Evolutionary conservation across 92 coral and sea anemone species (phyloP), one percentile per base, ranked within the genome.

Genomic region (Porites rus): DNA sequence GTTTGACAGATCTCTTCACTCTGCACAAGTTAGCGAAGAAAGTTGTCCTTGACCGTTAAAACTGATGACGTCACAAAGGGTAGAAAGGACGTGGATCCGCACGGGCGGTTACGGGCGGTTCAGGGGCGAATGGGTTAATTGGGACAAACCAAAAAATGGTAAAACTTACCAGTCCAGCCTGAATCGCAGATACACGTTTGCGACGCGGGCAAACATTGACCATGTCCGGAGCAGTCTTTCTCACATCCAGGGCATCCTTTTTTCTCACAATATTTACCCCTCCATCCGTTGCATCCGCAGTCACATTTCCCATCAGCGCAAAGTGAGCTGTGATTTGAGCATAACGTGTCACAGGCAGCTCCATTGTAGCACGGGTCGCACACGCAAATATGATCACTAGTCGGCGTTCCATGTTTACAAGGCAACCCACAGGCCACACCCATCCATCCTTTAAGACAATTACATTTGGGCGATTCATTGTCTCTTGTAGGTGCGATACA

Each of bases 201-300:
- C 24, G 96, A 76, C 8, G 92, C 92, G 20, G 84, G 88, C 72
- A 96, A 79, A 74, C 99, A 96, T 38, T 94, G 95, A 1, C 99
- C 99, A 81, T 96, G 99, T 53, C 98, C 98, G n/a, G 99, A 96
- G 83, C 99, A 96, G 79, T 96, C 99, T 76, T 87, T 90, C 59
- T 92, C 82, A 75, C 90, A 87, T 8, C 99, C 99, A 65, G 99
- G 99, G 65, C 99, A 96, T 56, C 99, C 99, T 79, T 91, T 76
- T 74, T 68, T 88, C 74, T 96, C 98, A 60, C 98, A 96, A 86
- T 89, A 93, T 17, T 66, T 54, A 70, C 99, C 99, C 65, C 98
- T 89, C 99, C 99, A 94, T 17, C 99, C 99, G 51, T 91, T 89
- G 76, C 92, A 96, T 12, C 99, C 99, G 90, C 99, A 96, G 67